Conservation (phyloP, 2,888 invertebrate species). For the Lithophane ornitopus region DNA sequence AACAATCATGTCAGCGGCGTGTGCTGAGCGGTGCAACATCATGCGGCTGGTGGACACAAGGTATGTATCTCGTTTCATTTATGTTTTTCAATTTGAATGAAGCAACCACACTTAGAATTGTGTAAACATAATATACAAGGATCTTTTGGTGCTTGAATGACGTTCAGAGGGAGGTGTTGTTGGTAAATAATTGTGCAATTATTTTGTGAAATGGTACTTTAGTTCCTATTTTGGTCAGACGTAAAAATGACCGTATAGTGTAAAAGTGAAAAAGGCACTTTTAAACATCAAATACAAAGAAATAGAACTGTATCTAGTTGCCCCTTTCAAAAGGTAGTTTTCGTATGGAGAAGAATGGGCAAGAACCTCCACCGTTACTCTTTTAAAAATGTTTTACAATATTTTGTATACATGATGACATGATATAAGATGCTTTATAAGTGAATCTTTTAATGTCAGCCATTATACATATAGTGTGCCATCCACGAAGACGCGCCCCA, state of each 20-base stretch:
- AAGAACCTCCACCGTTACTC: too few relatives aligned
- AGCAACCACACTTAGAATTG: background rate
- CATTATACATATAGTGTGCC: background rate
- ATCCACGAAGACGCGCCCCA: too few relatives aligned
- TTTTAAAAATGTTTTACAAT: too few relatives aligned
- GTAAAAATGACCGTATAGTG: background rate
- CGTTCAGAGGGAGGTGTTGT: background rate
- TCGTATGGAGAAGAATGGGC: too few relatives aligned
- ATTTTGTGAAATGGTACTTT: background rate
- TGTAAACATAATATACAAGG: background rate
- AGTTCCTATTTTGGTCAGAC: background rate
- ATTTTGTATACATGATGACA: too few relatives aligned
- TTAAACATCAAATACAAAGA: too few relatives aligned
- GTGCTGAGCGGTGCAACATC: conserved; percentile 98
- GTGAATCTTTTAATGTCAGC: background rate
- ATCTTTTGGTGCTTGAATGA: background rate
- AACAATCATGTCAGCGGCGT: conserved; percentile 99
- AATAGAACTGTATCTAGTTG: too few relatives aligned
- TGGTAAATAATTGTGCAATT: background rate
- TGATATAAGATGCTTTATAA: too few relatives aligned
- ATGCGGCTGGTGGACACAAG: conserved; percentile 96
- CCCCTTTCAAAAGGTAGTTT: too few relatives aligned
- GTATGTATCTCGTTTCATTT: conserved; percentile 67
- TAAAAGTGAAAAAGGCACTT: too few relatives aligned
- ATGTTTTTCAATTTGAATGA: background rate